Percentiles rank a stretch among this genome's conserved stretches.
Conservation (phyloP, 2,797 vertebrate species). For the Triplophysa bombifrons region DNA sequence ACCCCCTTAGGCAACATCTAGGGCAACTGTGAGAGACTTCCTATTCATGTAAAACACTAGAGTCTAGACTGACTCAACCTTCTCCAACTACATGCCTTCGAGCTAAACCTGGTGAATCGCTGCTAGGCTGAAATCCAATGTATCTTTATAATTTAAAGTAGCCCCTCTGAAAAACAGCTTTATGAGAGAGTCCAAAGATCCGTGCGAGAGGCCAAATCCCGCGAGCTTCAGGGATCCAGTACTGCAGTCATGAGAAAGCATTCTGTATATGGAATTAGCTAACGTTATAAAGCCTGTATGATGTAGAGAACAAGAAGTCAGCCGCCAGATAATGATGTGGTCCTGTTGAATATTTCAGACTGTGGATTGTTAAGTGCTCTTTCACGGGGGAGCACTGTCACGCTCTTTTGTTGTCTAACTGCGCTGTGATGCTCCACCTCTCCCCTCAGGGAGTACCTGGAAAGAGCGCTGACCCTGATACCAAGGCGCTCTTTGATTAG, state of each 20-base stretch:
- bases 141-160: slow-evolving; percentile 26
- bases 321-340: slow-evolving; percentile 46
- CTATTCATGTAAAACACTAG: slow-evolving; percentile 19
- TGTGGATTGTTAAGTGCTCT: slow-evolving; percentile 50
- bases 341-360: slow-evolving; percentile 52
- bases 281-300: slow-evolving; percentile 40
- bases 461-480: slow-evolving; percentile 28
- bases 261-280: slow-evolving; percentile 19
- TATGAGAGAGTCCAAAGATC: not conserved
- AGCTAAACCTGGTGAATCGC: slow-evolving; percentile 17
- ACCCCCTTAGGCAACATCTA: slow-evolving; percentile 27
- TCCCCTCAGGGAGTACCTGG: not conserved
- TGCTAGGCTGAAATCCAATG: not conserved
- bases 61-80: slow-evolving; percentile 32
- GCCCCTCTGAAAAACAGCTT: not conserved
- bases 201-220: slow-evolving; percentile 8
- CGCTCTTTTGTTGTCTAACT: slow-evolving; percentile 21
- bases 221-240: slow-evolving; percentile 9
- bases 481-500: slow-evolving; percentile 27
- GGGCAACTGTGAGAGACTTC: slow-evolving; percentile 28
- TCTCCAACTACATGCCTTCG: slow-evolving; percentile 31
- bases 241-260: slow-evolving; percentile 38
- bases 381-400: slow-evolving; percentile 3
- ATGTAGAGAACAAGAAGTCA: slow-evolving; percentile 9
- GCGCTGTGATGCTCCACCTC: not conserved